These are phyloP conservation scores for Plestiodon gilberti DNA, from an alignment of 2,113 vertebrate species.

Conservation along the genomic window DNA sequence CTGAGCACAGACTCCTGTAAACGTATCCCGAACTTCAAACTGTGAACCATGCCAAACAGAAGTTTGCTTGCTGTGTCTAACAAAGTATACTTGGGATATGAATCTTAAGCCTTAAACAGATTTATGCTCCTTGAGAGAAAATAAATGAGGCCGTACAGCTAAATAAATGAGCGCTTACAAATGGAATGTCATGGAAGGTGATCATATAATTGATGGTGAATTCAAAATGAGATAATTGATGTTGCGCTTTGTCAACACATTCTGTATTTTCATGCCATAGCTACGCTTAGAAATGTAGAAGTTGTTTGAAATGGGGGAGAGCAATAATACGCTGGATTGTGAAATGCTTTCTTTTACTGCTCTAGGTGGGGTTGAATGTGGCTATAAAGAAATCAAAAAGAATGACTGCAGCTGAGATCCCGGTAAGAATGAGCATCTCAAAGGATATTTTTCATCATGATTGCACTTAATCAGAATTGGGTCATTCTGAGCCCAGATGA, in stretches of 20 bases:
- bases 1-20: neutral
- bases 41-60: neutral
- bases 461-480: constrained; percentile 15
- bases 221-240: constrained; percentile 50
- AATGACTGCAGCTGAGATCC: constrained; percentile 41
- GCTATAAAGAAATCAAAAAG: constrained; percentile 62
- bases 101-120: constrained; percentile 32
- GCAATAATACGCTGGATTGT: constrained; percentile 9
- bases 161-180: constrained; percentile 48
- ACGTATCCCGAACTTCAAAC: neutral
- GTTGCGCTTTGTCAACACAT: constrained; percentile 20
- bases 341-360: constrained; percentile 38
- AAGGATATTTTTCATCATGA: neutral
- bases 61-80: constrained; percentile 21
- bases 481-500: neutral
- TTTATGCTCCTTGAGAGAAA: constrained; percentile 42
- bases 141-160: constrained; percentile 48
- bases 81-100: rapidly evolving
- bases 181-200: constrained; percentile 25
- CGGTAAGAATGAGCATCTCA: constrained; percentile 59
- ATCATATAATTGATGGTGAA: constrained; percentile 52
- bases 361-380: constrained; percentile 59
- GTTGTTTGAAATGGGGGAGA: neutral
- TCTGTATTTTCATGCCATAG: constrained; percentile 28
- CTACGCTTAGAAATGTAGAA: neutral